Base-by-base conservation (phyloP, 2,888 invertebrate genomes). In the Parelbella ahira region DNA sequence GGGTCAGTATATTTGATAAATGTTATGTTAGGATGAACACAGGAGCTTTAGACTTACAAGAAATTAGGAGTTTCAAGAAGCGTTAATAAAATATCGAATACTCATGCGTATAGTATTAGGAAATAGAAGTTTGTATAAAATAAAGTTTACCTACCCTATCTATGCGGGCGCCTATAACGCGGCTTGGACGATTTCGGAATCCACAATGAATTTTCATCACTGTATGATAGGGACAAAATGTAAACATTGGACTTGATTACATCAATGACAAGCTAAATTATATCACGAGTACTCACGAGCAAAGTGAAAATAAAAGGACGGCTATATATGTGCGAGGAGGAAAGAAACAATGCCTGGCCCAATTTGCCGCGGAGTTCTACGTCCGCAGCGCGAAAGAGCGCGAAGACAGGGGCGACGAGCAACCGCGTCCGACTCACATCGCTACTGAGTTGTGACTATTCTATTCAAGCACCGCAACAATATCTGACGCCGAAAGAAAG, bases 361-460 rank as follows among this genome's bases (percentile, higher is more conserved):
- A 79, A 83, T 76, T 82, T 70, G 68, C 71, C 73, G 69, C 69
- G 68, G 64, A 60, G 54, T 60, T 65, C 65, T 63, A 56, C 68
- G 66, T 60, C 46, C 72, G 72, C 67, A 68, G 69, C 72, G 75
- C 73, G 76, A 71, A 68, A 68, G 73, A 76, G 74, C 75, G 76
- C 75, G 67, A 65, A 65, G 67, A 54, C 64, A 55, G 60, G 58
- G 41, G 50, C 62, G 63, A 59, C 61, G 56, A 58, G 53, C 62
- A 68, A 67, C 62, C 59, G 71, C 84, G 84, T 73, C 81, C 82
- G 79, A 61, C 76, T 82, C 79, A 81, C 86, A 84, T 86, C 86
- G 84, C 86, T 78, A 84, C 83, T 81, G 80, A 78, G 63, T 78
- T 78, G 75, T 80, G 73, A 86, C 83, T 81, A 79, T 73, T 75